Evolutionary conservation across 1,140 invertebrate species (phyloP), one percentile per base, ranked within the genome.

Genomic region (Drosophila nigromelanica): DNA sequence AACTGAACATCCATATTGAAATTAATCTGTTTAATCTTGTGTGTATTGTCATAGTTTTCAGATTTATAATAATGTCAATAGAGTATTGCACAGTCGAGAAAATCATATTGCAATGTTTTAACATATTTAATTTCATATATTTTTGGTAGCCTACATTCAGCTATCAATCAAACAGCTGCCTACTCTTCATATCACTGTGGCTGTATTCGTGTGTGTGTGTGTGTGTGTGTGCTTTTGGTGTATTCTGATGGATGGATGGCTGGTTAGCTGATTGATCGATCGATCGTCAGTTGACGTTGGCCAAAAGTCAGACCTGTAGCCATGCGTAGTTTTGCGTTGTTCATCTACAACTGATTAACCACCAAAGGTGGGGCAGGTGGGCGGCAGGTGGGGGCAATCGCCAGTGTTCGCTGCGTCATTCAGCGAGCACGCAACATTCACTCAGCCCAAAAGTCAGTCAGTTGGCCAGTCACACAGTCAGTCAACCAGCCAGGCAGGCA

Each of bases 251-350:
- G 83, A 89, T 87, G 78, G 72, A 15, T 73, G 71, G 66, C 58
- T 61, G 66, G 18, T 43, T 69, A 11, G 47, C 64, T 89, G 81
- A 86, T 87, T 89, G 82, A 89, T 87, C 78, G 82, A 87, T 87
- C 79, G 83, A 42, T 71, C 59, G 73, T 50, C 48, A 66, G 61
- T 61, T 68, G 70, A 68, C 64, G 58, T 69, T 83, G 76, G 80
- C 81, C 81, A 85, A 86, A 86, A 78, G 82, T 86, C 67, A 67
- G 63, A 56, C 62, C 45, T 67, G 51, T 24, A 8, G 37, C 35
- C 24, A 43, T 21, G 8, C 55, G 73, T 64, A 35, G 56, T 45
- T 72, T 5, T 27, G 52, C 18, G 42, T 37, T 45, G 43, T 71
- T 72, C 69, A 72, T 72, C 72, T 78, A 81, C 30, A 69, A 78